Base-by-base conservation (phyloP, 1,140 invertebrate species). In the Drosophila littoralis region DNA sequence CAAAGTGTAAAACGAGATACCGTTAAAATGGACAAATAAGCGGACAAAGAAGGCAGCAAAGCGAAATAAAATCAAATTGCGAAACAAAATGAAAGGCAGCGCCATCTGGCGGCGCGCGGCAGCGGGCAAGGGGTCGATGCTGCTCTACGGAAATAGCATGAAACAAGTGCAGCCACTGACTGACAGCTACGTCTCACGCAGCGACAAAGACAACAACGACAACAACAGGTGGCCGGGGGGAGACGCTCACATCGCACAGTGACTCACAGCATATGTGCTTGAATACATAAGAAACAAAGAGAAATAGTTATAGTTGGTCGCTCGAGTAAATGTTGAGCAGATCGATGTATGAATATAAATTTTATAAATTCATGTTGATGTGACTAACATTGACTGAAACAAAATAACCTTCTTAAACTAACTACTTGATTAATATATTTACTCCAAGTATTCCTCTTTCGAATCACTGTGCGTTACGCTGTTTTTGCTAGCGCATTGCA, bases 11-110 rank as follows among this genome's bases (percentile, higher is more conserved):
- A 82, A 68, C 68, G 57, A 73, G 58, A 46, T 36, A 66, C 9
- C 28, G 13, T 17, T 10, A 17, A 40, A 59, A 64, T n/a, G 9
- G 33, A 77, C 51, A 45, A 48, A 58, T 36, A 43, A 50, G 60
- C 10, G 17, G 12, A 69, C 80, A 71, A 79, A 63, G 65, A 63
- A 38, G 64, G 64, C 51, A 59, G 60, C 28, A 72, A 61, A 80
- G 60, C 66, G 60, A 77, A 77, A 80, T 77, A 54, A 84, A 80
- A 85, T 80, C 65, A 84, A 84, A 83, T 65, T 84, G 81, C 67
- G 61, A 60, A 58, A 68, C 58, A 68, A 82, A 79, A 82, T 79
- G 63, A 68, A 82, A 66, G 52, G 52, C 45, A n/a, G 48, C 17
- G 60, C 48, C 75, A 79, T 82, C 43, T 78, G 76, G 9, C 2